Base-by-base conservation (phyloP, 2,888 invertebrate genomes). In the Agrotis puta region DNA sequence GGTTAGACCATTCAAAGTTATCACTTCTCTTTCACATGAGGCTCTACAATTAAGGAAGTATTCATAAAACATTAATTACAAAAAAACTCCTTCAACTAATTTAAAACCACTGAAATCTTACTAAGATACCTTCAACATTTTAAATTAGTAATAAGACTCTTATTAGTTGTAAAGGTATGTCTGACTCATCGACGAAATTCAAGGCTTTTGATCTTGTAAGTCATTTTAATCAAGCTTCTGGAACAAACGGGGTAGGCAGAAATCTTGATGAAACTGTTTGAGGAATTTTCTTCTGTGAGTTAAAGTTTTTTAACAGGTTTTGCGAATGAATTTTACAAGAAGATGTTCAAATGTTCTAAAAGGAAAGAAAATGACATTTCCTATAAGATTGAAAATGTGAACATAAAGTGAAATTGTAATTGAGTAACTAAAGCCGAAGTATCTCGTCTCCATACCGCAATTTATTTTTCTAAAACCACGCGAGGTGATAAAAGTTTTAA, bases 161-260 rank as follows among this genome's bases (percentile, higher is more conserved):
- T 69, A 57, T 73, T 39, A 59, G 59, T 45, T 27, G 14, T 65
- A 56, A 11, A 65, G 45, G n/a, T 45, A 20, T 45, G 56, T 64
- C 63, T 83, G 77, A 81, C 57, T 83, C 84, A 81, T 69, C 66
- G 62, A 48, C 59, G 9, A 68, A 81, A 76, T 33, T 83, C 73
- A 79, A 84, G 81, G 81, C 27, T 73, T 67, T 63, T 59, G 48
- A 69, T 74, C 61, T 72, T 82, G 77, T 74, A 83, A 83, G 83
- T 72, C 63, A 74, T 78, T 72, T 39, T 47, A 11, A 27, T 47
- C 33, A 56, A 22, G 3, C 18, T 58, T 51, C 14, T 67, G 56
- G 13, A 24, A n/a, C 20, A 2, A 27, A 47, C 20, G 27, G 27
- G 50, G 67, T 73, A 33, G 70, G 51, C 57, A 67, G 33, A 14